Base-by-base conservation (phyloP, 2,797 vertebrate species). In the Macropodus opercularis region DNA sequence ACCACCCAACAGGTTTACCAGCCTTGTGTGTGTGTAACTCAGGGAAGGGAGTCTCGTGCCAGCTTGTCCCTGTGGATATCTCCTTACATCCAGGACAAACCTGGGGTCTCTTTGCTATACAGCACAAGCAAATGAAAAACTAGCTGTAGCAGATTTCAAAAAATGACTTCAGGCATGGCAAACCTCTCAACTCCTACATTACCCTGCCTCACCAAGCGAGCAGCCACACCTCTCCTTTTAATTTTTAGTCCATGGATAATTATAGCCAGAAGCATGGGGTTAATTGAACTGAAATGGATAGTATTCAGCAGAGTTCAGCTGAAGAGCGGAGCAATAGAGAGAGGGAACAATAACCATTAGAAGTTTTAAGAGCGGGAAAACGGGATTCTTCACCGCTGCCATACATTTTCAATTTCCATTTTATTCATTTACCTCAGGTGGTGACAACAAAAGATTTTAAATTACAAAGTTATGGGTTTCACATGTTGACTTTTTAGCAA, bases 231-330 rank as follows among this genome's bases (percentile, higher is more conserved):
- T 51, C 56, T 43, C 34, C 5, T 77, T 18, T 80, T 59, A 80
- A 79, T 72, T 65, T 47, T 84, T 81, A 81, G 57, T 85, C 75
- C 76, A 69, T 79, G 69, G 79, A 86, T 88, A 89, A 92, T 89
- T 85, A 90, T 73, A 76, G 79, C 83, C 69, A 83, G 50, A 53
- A 78, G 84, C 77, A 77, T 8, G 67, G 78, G 85, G 85, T 90
- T 92, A 90, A 90, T 86, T 85, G 75, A 90, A 90, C 57, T 72
- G 74, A 87, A 91, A 87, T 86, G 91, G 87, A 48, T 77, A 77
- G 75, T 83, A 59, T 84, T 84, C 56, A 52, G 58, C 29, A 18
- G 51, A 81, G 75, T 81, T 86, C 41, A 56, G 48, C 39, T 52
- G 15, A 48, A 42, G 59, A 74, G 72, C 57, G 29, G 32, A 56